Conservation (phyloP, 2,113 vertebrate species). For the Tonatia bakeri region DNA sequence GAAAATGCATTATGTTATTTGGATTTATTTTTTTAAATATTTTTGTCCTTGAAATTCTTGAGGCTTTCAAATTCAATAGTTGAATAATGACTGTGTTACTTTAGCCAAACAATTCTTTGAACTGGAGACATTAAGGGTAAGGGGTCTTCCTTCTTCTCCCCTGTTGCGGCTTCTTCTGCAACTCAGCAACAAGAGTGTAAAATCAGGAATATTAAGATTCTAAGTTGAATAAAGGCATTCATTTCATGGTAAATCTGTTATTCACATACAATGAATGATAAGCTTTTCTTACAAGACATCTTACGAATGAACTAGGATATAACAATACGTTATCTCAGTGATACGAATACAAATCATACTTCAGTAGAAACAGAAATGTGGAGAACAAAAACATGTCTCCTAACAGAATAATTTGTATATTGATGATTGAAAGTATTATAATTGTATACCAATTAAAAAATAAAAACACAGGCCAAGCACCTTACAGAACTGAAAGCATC, state of each 20-base stretch:
- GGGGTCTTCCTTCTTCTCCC: neutral
- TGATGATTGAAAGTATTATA: constrained; percentile 45
- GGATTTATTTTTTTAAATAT: constrained; percentile 64
- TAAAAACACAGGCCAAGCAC: constrained; percentile 53
- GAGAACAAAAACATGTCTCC: constrained; percentile 45
- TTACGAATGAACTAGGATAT: constrained; percentile 66
- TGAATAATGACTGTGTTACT: constrained; percentile 64
- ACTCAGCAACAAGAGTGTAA: constrained; percentile 72
- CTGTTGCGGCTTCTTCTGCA: constrained; percentile 12
- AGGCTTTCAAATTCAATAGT: constrained; percentile 76
- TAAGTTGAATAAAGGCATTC: constrained; percentile 72
- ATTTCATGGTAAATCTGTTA: constrained; percentile 77
- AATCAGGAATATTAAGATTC: constrained; percentile 68
- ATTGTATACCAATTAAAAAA: constrained; percentile 29
- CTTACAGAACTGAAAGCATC: constrained; percentile 55
- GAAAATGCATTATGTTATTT: constrained; percentile 65
- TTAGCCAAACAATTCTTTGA: constrained; percentile 46
- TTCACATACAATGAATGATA: constrained; percentile 73
- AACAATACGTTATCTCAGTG: constrained; percentile 75
- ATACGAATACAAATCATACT: constrained; percentile 77
- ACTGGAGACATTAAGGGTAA: constrained; percentile 48
- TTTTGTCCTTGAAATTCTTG: constrained; percentile 12
- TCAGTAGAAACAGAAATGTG: constrained; percentile 53
- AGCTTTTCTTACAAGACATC: constrained; percentile 74
- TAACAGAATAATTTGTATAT: constrained; percentile 47